phyloP scores from a whole-genome alignment of 53 echinoderm and acorn worm genomes.

The Paelopatides confundens region DNA sequence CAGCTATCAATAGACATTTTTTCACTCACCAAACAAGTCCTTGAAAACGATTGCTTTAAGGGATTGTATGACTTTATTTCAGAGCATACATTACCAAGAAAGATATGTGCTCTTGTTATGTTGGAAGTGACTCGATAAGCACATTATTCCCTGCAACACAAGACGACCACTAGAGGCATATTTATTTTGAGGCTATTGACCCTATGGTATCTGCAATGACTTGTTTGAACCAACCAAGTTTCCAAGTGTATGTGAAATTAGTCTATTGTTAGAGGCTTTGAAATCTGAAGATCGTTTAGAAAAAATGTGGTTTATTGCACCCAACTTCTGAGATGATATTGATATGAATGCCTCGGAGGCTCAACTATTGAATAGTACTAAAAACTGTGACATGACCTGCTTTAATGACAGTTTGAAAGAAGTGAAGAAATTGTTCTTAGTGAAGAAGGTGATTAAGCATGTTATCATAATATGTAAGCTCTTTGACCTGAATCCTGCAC shows the following conservation, averaged over 20 bases:
- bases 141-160: slow-evolving; percentile 30
- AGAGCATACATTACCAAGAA: not conserved
- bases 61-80: not conserved
- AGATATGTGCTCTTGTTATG: slow-evolving; percentile 15
- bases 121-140: slow-evolving; percentile 8
- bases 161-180: not conserved
- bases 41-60: not conserved
- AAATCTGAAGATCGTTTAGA: slow-evolving; percentile 15
- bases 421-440: not conserved
- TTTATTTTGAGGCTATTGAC: slow-evolving; percentile 44
- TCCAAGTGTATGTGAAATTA: slow-evolving; percentile 10
- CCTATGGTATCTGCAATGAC: slow-evolving; percentile 17
- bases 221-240: slow-evolving; percentile 19
- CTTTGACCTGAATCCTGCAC: slow-evolving; percentile 31
- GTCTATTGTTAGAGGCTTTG: slow-evolving; percentile 15
- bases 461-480: slow-evolving; percentile 14
- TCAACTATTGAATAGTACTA: not conserved
- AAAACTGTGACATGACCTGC: not conserved
- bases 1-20: slow-evolving; percentile 3
- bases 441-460: slow-evolving; percentile 19
- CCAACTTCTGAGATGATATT: not conserved
- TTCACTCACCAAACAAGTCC: slow-evolving; percentile 18
- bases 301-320: slow-evolving; percentile 6
- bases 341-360: slow-evolving; percentile 26
- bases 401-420: slow-evolving; percentile 17